A percentile compares a stretch with the other conserved stretches of the same genome.
Conservation (phyloP, 2,113 vertebrate genomes). For the Lamprotornis superbus region DNA sequence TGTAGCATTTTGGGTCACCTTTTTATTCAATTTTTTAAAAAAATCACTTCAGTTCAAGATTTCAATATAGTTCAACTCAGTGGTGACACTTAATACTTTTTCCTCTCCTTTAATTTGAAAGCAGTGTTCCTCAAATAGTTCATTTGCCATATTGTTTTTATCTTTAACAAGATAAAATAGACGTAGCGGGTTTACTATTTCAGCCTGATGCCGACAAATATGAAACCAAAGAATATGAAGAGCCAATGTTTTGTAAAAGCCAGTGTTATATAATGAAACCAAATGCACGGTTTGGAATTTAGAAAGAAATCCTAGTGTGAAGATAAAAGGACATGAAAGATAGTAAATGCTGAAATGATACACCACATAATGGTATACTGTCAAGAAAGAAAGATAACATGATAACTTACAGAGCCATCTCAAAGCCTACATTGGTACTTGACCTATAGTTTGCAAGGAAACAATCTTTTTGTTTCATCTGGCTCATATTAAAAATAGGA, state of each 20-base stretch:
- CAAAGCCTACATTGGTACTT: constrained; percentile 85
- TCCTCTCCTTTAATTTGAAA: constrained; percentile 60
- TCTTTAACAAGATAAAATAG: constrained; percentile 78
- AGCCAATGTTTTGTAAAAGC: constrained; percentile 70
- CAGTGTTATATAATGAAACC: constrained; percentile 75
- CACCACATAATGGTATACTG: constrained; percentile 90
- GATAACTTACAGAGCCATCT: constrained; percentile 90
- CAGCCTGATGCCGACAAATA: constrained; percentile 72
- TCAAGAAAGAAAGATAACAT: constrained; percentile 91
- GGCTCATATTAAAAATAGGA: constrained; percentile 84
- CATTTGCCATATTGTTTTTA: constrained; percentile 70
- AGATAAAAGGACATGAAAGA: constrained; percentile 85
- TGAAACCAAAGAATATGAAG: constrained; percentile 77
- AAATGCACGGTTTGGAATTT: constrained; percentile 75
- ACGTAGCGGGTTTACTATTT: constrained; percentile 72
- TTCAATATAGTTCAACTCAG: constrained; percentile 62
- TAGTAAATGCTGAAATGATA: constrained; percentile 88
- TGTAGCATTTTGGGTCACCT: constrained; percentile 64
- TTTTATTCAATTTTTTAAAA: constrained; percentile 28
- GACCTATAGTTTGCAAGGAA: constrained; percentile 87
- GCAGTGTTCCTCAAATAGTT: constrained; percentile 58
- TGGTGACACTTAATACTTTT: constrained; percentile 60
- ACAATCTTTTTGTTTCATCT: constrained; percentile 88
- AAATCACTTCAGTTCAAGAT: constrained; percentile 41
- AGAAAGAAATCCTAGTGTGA: constrained; percentile 79